Conservation (phyloP, 2,113 vertebrate genomes). For the Crotalus horridus region DNA sequence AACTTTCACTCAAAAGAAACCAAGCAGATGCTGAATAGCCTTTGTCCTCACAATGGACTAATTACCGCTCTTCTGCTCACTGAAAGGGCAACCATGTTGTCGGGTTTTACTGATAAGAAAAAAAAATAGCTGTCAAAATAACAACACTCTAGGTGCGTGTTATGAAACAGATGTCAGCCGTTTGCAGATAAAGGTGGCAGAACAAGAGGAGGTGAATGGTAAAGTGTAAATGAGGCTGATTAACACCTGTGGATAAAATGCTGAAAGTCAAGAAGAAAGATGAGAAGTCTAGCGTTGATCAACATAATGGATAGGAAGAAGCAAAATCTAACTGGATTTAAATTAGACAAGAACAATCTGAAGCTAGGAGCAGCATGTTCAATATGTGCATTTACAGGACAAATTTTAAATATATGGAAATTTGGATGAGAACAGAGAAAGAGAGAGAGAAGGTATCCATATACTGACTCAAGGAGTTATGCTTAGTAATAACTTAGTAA, state of each 20-base stretch:
- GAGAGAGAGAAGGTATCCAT: background rate
- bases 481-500: background rate
- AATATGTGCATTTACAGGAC: background rate
- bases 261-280: background rate
- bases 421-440: background rate
- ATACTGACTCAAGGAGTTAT: background rate
- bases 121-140: conserved; percentile 20
- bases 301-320: background rate
- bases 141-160: conserved; percentile 8
- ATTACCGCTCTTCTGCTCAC: background rate
- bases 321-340: background rate
- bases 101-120: background rate
- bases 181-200: conserved; percentile 9
- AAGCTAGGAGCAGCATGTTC: background rate
- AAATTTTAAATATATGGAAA: background rate
- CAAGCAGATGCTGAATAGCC: background rate
- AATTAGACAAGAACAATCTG: background rate
- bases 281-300: background rate
- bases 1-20: background rate
- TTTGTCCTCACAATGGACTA: background rate
- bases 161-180: background rate
- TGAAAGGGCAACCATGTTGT: conserved; percentile 1
- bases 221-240: conserved; percentile 15
- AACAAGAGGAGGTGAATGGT: conserved; percentile 11
- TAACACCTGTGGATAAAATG: conserved; percentile 13